A percentile compares a stretch with the other conserved stretches of the same genome.
Conservation (phyloP, 2,888 invertebrate genomes). For the Stenolophus ochropezus region DNA sequence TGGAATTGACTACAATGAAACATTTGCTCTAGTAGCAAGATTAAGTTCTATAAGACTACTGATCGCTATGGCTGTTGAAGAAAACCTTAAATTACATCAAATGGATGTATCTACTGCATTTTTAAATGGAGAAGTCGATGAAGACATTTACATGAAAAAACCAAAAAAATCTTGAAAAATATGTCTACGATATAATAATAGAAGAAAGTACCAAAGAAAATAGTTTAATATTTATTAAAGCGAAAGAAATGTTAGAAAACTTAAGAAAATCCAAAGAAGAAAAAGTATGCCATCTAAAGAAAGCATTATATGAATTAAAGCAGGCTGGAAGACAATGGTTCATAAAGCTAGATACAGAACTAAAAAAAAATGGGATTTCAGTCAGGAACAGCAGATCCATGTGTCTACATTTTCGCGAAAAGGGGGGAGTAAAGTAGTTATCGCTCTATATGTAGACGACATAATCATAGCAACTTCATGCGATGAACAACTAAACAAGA, state of each 20-base stretch:
- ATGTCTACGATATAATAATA: not conserved
- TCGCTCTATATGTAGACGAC: not conserved
- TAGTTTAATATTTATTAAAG: not conserved
- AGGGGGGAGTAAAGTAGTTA: not conserved
- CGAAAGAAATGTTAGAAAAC: conserved; percentile 47
- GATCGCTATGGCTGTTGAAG: not conserved
- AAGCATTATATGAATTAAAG: conserved; percentile 20
- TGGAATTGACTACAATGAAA: conserved; percentile 9
- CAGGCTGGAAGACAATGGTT: conserved; percentile 36
- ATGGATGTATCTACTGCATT: conserved; percentile 1
- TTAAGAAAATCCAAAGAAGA: conserved; percentile 18
- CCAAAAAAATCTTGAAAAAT: not conserved
- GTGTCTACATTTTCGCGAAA: not conserved
- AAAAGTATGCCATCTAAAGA: conserved; percentile 20
- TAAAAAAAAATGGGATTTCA: not conserved
- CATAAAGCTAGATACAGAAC: not conserved
- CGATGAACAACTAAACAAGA: not conserved
- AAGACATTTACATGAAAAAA: not conserved
- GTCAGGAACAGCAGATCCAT: not conserved
- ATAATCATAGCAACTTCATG: not conserved
- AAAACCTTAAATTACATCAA: not conserved
- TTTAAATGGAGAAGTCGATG: conserved; percentile 11
- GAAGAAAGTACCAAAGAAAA: not conserved
- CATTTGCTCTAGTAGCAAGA: conserved; percentile 23
- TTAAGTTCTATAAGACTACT: not conserved